These are phyloP conservation scores for Tenebrosternarchus preto DNA, from an alignment of 2,113 vertebrate species.

Conservation along the genomic window DNA sequence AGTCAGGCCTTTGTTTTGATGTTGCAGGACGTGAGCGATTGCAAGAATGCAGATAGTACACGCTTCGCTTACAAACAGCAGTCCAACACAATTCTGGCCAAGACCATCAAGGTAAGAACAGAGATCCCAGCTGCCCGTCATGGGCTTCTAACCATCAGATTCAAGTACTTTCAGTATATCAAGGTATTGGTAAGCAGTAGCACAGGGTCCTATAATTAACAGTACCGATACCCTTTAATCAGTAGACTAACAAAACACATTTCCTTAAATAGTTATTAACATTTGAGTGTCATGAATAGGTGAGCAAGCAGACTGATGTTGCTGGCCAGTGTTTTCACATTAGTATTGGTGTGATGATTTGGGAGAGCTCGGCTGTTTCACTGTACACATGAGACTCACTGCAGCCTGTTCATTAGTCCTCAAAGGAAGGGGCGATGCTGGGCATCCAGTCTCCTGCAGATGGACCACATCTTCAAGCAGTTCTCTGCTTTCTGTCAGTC, in stretches of 20 bases:
- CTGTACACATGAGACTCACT: neutral
- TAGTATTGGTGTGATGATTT: neutral
- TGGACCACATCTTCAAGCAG: neutral
- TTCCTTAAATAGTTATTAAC: neutral
- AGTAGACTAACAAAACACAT: neutral
- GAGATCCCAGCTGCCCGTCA: constrained; percentile 3
- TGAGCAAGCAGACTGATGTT: neutral
- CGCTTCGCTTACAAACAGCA: constrained; percentile 61
- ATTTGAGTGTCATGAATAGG: neutral
- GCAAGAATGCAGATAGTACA: constrained; percentile 36
- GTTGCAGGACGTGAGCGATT: constrained; percentile 72
- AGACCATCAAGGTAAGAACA: constrained; percentile 81
- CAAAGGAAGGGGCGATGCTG: neutral
- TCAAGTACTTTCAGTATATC: no score
- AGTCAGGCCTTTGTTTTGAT: constrained; percentile 57
- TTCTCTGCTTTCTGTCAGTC: neutral
- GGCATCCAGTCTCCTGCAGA: constrained; percentile 7
- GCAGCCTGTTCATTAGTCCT: neutral
- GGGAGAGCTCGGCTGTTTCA: neutral
- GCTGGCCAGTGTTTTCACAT: neutral
- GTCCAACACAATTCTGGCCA: constrained; percentile 66
- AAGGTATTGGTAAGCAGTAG: no score
- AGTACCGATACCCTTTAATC: neutral
- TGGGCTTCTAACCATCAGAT: neutral
- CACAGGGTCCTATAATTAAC: no score